Conservation (phyloP, 2,888 invertebrate genomes). For the Macaria notata region DNA sequence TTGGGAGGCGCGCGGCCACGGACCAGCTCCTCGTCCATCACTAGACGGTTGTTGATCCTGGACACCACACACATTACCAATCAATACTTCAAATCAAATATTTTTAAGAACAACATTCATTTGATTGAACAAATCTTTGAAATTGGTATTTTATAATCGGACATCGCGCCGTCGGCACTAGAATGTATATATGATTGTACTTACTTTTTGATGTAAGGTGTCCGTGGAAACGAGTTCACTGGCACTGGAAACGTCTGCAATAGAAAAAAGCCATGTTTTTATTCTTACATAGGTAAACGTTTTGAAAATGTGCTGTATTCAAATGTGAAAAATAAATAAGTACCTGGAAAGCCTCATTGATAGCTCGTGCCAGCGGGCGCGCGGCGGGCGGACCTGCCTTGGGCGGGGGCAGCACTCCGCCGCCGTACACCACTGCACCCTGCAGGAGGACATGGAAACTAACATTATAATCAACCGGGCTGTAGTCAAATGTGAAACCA, state of each 20-base stretch:
- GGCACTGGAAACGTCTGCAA: slow-evolving; percentile 68
- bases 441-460: not conserved
- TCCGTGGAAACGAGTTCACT: slow-evolving; percentile 63
- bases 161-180: too few relatives aligned
- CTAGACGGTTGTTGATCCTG: slow-evolving; percentile 67
- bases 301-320: too few relatives aligned
- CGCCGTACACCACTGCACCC: slow-evolving; percentile 15
- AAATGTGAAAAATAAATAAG: too few relatives aligned
- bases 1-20: slow-evolving; percentile 58
- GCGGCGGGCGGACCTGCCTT: slow-evolving; percentile 53
- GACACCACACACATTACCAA: not conserved
- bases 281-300: too few relatives aligned
- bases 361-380: slow-evolving; percentile 53
- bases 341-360: slow-evolving; percentile 66
- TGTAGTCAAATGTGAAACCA: too few relatives aligned
- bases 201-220: slow-evolving; percentile 75
- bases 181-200: slow-evolving; percentile 22
- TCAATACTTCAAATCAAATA: not conserved
- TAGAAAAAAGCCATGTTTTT: not conserved
- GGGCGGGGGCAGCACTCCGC: slow-evolving; percentile 44
- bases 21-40: slow-evolving; percentile 68
- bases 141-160: too few relatives aligned
- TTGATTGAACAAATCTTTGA: too few relatives aligned
- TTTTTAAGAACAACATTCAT: too few relatives aligned
- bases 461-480: too few relatives aligned